These are phyloP conservation scores for Dascillus cervinus DNA, from an alignment of 2,888 invertebrate species.

Conservation along the genomic window DNA sequence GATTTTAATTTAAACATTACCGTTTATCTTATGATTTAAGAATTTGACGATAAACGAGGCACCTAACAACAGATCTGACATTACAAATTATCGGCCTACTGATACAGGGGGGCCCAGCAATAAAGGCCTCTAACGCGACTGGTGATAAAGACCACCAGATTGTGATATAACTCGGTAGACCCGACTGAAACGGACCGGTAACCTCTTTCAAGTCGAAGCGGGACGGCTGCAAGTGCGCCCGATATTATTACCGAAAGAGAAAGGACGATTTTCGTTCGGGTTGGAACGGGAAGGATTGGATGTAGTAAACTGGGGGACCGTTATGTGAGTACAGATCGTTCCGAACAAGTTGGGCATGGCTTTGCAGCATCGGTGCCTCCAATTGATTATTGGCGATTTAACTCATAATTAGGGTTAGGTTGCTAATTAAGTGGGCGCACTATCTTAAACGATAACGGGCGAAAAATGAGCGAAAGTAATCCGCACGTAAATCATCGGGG, in stretches of 20 bases:
- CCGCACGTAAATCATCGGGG: slow-evolving; percentile 14
- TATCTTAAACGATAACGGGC: slow-evolving; percentile 12
- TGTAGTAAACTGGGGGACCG: slow-evolving; percentile 21
- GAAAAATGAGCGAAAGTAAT: slow-evolving; percentile 14
- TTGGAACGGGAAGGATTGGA: slow-evolving; percentile 15
- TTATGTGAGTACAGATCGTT: slow-evolving; percentile 20
- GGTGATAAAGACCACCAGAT: slow-evolving; percentile 16
- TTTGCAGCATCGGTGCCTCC: slow-evolving; percentile 13
- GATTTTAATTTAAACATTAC: slow-evolving; percentile 7
- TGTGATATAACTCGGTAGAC: slow-evolving; percentile 15
- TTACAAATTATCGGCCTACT: slow-evolving; percentile 33
- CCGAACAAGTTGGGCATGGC: slow-evolving; percentile 15
- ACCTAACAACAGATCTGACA: slow-evolving; percentile 34
- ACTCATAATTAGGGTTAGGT: slow-evolving; percentile 14
- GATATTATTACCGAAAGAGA: slow-evolving; percentile 15
- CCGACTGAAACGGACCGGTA: slow-evolving; percentile 9
- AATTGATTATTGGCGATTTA: slow-evolving; percentile 17
- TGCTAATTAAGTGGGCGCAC: too few relatives aligned
- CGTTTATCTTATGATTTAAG: slow-evolving; percentile 13
- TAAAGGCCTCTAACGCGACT: slow-evolving; percentile 22
- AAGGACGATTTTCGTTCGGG: slow-evolving; percentile 10
- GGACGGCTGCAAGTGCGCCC: slow-evolving; percentile 12
- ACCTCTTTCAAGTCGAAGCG: slow-evolving; percentile 6
- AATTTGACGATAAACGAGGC: slow-evolving; percentile 27
- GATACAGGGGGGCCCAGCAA: slow-evolving; percentile 26